Base-by-base conservation (phyloP, 1,140 invertebrate species). In the Fopius arisanus region DNA sequence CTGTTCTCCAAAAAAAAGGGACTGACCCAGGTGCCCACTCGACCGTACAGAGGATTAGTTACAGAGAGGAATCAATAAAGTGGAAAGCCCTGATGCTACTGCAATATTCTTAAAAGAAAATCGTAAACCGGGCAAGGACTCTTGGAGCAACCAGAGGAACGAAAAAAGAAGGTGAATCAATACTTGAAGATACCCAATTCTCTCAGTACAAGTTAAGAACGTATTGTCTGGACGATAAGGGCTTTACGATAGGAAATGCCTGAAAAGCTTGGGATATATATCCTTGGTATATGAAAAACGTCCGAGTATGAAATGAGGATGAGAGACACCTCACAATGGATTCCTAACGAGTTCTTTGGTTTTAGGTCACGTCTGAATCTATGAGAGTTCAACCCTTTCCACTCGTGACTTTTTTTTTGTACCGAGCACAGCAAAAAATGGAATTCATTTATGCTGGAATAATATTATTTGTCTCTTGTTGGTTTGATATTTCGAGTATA, bases 41-140 rank as follows among this genome's bases (percentile, higher is more conserved):
- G 54, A 21, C 54, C 54, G 10, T 59, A 59, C 43, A 19, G 6
- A 59, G 54, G 54, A 59, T 59, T 59, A 59, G 54, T 59, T 59
- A 59, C 54, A 59, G 54, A 59, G 54, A 26, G 54, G 54, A 59
- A 59, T 59, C 54, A 59, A 59, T 59, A 59, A 59, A 59, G 54
- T 59, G 54, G 54, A 59, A 59, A 28, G 21, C 19, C 10, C 21
- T 59, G 54, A 59, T 59, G 23, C 54, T 59, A 59, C 54, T 59
- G 54, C 54, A 21, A 59, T 59, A 59, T 59, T 23, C 54, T 59
- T 59, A 59, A 59, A 59, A 59, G 19, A 59, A 59, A 59, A 59
- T 59, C 54, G 54, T 28, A 59, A 26, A n/a, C 9, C 23, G 10
- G 3, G 54, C 21, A 19, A 59, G 54, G 19, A 26, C 3, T 59